Evolutionary conservation across 2,888 invertebrate species (phyloP).

Genomic region (Parnassius orleans): DNA sequence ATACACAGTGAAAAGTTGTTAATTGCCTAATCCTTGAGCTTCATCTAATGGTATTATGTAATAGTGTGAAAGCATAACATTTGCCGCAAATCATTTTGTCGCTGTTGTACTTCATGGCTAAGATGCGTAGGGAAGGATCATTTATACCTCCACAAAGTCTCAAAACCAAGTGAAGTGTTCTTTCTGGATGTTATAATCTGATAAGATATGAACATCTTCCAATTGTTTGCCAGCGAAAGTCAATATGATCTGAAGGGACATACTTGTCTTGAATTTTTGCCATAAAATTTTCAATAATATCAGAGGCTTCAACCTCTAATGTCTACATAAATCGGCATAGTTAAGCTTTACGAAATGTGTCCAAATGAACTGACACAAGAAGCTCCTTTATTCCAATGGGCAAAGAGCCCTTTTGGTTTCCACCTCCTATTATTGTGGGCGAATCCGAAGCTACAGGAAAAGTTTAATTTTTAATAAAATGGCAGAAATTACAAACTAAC

Average conservation of each 20-base stretch:
- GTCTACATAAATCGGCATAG: slow-evolving; percentile 98
- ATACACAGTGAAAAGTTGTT: too few species aligned
- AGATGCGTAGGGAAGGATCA: slow-evolving; percentile 96
- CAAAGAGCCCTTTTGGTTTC: too few species aligned
- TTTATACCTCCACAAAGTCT: slow-evolving; percentile 95
- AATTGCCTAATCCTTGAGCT: too few species aligned
- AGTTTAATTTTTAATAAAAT: too few species aligned
- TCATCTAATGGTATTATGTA: too few species aligned
- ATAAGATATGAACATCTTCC: slow-evolving; percentile 95
- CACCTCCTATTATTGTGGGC: too few species aligned
- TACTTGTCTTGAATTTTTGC: slow-evolving; percentile 96
- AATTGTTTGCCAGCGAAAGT: slow-evolving; percentile 97
- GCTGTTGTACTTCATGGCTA: slow-evolving; percentile 99
- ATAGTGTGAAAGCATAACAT: too few species aligned
- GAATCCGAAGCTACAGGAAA: too few species aligned
- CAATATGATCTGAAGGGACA: slow-evolving; percentile 74
- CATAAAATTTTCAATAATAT: slow-evolving; percentile 97
- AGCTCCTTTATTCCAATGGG: too few species aligned
- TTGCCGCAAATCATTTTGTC: slow-evolving; percentile 99
- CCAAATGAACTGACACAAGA: too few species aligned
- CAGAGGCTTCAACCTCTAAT: slow-evolving; percentile 94
- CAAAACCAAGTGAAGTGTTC: slow-evolving; percentile 95
- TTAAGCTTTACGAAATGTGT: slow-evolving; percentile 46
- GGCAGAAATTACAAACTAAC: too few species aligned
- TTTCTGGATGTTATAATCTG: slow-evolving; percentile 96